Evolutionary conservation across 2,113 vertebrate species (phyloP).

Genomic region (Amphiprion ocellaris): DNA sequence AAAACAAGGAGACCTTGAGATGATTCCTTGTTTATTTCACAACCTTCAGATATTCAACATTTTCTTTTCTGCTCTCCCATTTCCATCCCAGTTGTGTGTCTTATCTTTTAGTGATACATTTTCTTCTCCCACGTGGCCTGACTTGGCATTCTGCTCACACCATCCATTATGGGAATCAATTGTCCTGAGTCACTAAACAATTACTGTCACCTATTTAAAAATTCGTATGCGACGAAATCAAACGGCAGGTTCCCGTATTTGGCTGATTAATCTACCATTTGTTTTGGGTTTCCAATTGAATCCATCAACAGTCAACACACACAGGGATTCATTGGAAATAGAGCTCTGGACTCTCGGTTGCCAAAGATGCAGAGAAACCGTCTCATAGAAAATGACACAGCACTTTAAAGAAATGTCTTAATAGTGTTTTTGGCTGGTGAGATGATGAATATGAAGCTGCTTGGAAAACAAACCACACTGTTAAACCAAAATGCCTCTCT

Average conservation of each 20-base stretch:
- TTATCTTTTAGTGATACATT: conserved; percentile 87
- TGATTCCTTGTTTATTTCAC: conserved; percentile 14
- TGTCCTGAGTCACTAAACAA: conserved; percentile 88
- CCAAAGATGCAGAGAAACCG: conserved; percentile 44
- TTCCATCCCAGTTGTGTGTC: conserved; percentile 31
- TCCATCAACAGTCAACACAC: conserved; percentile 84
- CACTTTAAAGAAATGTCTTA: conserved; percentile 32
- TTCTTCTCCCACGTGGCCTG: conserved; percentile 84
- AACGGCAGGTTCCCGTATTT: conserved; percentile 73
- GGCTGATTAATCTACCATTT: conserved; percentile 89
- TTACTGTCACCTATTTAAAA: conserved; percentile 89
- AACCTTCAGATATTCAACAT: conserved; percentile 26
- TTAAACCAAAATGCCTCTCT: not conserved
- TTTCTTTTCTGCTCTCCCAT: not conserved
- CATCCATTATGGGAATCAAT: conserved; percentile 93
- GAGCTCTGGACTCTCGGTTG: conserved; percentile 41
- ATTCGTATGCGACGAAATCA: conserved; percentile 86
- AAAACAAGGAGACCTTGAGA: conserved; percentile 31
- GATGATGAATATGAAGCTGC: not conserved
- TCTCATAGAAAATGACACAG: conserved; percentile 31
- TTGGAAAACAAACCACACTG: conserved; percentile 3
- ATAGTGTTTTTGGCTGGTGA: conserved; percentile 1
- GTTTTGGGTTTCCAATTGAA: conserved; percentile 81
- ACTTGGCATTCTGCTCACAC: conserved; percentile 81
- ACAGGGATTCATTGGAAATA: conserved; percentile 46